phyloP scores from a whole-genome alignment of 2,888 invertebrate species.

The Troides helena region DNA sequence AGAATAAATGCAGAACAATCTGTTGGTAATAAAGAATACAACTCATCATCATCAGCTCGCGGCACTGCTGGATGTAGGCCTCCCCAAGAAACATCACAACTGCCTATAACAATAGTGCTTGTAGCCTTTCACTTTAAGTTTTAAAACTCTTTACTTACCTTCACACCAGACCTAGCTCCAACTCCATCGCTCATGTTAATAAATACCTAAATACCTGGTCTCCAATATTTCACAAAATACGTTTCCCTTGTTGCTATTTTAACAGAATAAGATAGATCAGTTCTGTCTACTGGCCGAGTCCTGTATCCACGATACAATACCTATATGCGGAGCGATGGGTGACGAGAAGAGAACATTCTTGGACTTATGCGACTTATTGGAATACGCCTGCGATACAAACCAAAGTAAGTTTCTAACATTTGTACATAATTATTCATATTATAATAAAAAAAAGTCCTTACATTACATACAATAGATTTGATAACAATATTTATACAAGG shows the following conservation, averaged over 20 bases:
- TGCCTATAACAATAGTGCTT: too few species aligned
- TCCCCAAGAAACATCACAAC: too few species aligned
- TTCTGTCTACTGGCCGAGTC: conserved; percentile 57
- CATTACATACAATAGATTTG: background rate
- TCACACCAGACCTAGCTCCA: too few species aligned
- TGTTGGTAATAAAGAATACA: too few species aligned
- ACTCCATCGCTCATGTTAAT: too few species aligned
- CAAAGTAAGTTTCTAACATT: conserved; percentile 43
- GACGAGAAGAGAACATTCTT: conserved; percentile 58
- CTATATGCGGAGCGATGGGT: conserved; percentile 62
- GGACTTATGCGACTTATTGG: conserved; percentile 65
- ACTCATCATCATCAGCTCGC: too few species aligned
- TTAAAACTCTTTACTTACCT: too few species aligned
- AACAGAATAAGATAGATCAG: conserved; percentile 62
- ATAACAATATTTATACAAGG: background rate
- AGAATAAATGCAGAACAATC: too few species aligned
- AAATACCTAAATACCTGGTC: too few species aligned
- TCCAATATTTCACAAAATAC: background rate
- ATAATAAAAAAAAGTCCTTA: too few species aligned
- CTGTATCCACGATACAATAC: conserved; percentile 68
- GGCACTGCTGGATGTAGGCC: too few species aligned
- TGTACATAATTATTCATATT: background rate
- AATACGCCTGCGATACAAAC: conserved; percentile 64
- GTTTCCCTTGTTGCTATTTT: conserved; percentile 27
- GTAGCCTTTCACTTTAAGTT: too few species aligned